These are phyloP conservation scores for Phyllotis vaccarum DNA, from an alignment of 2,797 vertebrate genomes.

Conservation along the genomic window DNA sequence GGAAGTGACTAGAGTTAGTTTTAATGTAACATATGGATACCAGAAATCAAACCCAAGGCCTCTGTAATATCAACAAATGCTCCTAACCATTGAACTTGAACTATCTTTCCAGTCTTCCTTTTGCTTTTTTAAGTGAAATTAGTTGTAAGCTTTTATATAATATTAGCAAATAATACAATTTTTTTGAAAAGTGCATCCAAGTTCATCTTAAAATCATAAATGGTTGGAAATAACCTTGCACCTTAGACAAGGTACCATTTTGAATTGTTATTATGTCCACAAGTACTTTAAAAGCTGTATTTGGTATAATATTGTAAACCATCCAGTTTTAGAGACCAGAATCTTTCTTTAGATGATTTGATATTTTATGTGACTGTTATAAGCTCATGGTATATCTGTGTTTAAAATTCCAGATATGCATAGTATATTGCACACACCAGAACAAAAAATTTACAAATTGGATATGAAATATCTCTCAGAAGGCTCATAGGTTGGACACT, in stretches of 20 bases:
- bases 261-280: not conserved
- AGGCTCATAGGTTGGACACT: not conserved
- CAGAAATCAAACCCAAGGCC: no score
- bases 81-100: not conserved
- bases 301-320: not conserved
- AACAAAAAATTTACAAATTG: not conserved
- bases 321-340: not conserved
- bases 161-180: not conserved
- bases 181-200: not conserved
- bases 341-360: not conserved
- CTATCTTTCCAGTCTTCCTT: not conserved
- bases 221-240: not conserved
- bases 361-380: not conserved
- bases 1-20: not conserved
- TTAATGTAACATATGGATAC: not conserved
- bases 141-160: not conserved
- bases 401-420: not conserved
- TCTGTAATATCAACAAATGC: not conserved
- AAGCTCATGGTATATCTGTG: not conserved
- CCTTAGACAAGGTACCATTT: not conserved
- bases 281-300: not conserved
- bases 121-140: not conserved
- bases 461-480: not conserved
- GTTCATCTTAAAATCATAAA: conserved; percentile 30
- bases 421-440: not conserved